phyloP scores from a whole-genome alignment of 2,888 invertebrate species.

The Ariolimax columbianus region DNA sequence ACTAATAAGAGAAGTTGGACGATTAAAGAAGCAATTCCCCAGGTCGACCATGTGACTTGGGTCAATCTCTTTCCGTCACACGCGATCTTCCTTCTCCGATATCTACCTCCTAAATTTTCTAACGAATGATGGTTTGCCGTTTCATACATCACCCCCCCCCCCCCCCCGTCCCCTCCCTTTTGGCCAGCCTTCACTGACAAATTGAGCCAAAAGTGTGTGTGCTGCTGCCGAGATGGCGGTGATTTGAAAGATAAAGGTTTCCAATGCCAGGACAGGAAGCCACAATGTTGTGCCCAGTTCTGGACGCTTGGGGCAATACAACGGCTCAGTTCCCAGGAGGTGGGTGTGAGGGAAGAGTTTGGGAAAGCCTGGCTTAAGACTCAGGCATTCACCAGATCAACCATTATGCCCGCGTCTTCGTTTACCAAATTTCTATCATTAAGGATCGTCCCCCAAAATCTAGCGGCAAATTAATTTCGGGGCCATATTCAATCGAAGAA shows the following conservation, averaged over 20 bases:
- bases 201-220: conserved; percentile 8
- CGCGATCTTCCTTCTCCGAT: background rate
- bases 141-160: no score
- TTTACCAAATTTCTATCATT: conserved; percentile 49
- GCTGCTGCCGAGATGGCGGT: conserved; percentile 14
- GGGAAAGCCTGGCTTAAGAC: conserved; percentile 20
- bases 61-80: background rate
- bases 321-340: conserved; percentile 28
- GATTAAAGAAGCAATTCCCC: background rate
- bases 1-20: background rate
- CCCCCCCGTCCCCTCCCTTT: background rate
- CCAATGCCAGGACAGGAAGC: background rate
- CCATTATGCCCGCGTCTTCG: conserved; percentile 44
- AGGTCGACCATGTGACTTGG: background rate
- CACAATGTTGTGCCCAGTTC: conserved; percentile 19
- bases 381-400: conserved; percentile 30
- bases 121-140: conserved; percentile 1
- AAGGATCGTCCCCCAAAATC: conserved; percentile 42
- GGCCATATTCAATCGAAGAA: conserved; percentile 47
- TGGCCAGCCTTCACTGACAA: conserved; percentile 13
- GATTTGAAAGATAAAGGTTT: background rate
- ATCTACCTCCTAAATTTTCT: background rate
- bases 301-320: conserved; percentile 33
- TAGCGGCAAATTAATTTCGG: conserved; percentile 45
- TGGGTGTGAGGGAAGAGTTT: background rate